These are phyloP conservation scores for Poicephalus gulielmi DNA, from an alignment of 2,113 vertebrate species.

Conservation along the genomic window DNA sequence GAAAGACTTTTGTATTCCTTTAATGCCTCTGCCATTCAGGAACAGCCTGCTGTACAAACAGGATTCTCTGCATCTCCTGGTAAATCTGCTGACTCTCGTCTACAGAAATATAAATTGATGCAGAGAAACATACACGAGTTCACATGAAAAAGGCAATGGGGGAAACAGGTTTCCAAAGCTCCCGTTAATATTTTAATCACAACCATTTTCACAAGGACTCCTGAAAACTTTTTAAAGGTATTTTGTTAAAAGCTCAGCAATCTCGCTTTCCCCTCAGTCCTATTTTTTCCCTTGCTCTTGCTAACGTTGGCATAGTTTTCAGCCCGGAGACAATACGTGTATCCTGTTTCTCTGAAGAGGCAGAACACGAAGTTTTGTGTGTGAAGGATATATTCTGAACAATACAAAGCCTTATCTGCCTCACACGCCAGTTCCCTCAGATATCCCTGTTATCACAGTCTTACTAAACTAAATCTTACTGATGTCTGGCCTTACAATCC, in stretches of 20 bases:
- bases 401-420: conserved; percentile 8
- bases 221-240: not conserved
- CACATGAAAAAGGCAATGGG: not conserved
- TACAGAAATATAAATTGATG: not conserved
- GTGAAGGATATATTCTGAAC: not conserved
- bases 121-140: not conserved
- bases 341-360: conserved; percentile 39
- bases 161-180: not conserved
- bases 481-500: not conserved
- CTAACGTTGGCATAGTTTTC: conserved; percentile 21
- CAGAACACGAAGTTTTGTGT: conserved; percentile 4
- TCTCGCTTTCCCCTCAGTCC: not conserved
- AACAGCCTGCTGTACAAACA: conserved; percentile 8
- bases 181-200: not conserved
- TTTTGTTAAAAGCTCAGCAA: conserved; percentile 33
- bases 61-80: not conserved
- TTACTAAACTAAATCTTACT: not conserved
- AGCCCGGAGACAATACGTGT: conserved; percentile 31
- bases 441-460: not conserved
- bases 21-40: conserved; percentile 19
- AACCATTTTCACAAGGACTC: not conserved
- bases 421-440: not conserved
- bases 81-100: conserved; percentile 32
- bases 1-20: not conserved
- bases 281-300: not conserved